Conservation (phyloP, 2,888 invertebrate species). For the Endotricha flammealis region DNA sequence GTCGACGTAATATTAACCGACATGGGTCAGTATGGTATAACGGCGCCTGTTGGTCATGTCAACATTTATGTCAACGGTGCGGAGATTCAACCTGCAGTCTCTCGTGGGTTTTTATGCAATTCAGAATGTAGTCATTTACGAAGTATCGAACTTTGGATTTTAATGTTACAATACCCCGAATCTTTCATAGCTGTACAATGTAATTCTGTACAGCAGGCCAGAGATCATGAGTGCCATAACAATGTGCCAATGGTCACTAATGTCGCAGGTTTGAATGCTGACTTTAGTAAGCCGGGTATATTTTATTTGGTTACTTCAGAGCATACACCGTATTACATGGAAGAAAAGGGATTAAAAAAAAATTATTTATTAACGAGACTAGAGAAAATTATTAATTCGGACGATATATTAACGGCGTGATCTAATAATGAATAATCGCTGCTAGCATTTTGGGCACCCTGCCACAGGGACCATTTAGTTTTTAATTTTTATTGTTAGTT, state of each 20-base stretch:
- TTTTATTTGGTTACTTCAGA: conserved; percentile 29
- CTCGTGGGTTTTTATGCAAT: conserved; percentile 27
- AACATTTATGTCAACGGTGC: conserved; percentile 18
- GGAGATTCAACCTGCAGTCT: conserved; percentile 27
- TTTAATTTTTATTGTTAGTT: too few relatives aligned
- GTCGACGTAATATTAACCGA: conserved; percentile 27
- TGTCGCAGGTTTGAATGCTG: conserved; percentile 23
- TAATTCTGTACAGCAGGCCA: conserved; percentile 34
- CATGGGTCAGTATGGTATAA: conserved; percentile 24
- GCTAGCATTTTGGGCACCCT: too few relatives aligned
- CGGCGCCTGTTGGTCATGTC: conserved; percentile 22
- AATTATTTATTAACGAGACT: too few relatives aligned
- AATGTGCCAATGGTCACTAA: conserved; percentile 22
- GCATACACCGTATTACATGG: conserved; percentile 31
- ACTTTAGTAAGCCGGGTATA: conserved; percentile 28
- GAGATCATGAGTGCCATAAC: conserved; percentile 28
- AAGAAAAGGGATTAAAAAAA: conserved; percentile 28
- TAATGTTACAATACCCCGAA: conserved; percentile 25
- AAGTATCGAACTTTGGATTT: conserved; percentile 27
- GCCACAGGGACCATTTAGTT: too few relatives aligned
- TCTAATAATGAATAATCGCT: too few relatives aligned
- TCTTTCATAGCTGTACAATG: conserved; percentile 32
- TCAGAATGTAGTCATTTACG: conserved; percentile 30
- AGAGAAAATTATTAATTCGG: too few relatives aligned
- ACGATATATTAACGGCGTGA: too few relatives aligned